Percentiles rank a stretch among this genome's conserved stretches.
phyloP scores from a whole-genome alignment of 2,113 vertebrate genomes.

The Lates calcarifer region DNA sequence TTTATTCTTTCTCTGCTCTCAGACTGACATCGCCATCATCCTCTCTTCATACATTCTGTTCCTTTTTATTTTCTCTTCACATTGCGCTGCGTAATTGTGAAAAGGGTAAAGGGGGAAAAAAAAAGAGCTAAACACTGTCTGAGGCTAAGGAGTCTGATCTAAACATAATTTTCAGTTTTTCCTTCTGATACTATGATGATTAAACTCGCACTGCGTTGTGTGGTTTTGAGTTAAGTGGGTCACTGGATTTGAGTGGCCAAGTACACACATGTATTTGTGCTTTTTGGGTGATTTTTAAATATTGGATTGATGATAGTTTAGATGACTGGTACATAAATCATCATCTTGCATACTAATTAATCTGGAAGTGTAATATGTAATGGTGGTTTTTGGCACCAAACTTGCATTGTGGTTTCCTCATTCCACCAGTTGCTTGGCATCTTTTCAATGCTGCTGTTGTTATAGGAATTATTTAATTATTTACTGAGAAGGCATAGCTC shows the following conservation, averaged over 20 bases:
- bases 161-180: not conserved
- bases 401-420: not conserved
- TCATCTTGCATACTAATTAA: not conserved
- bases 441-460: not conserved
- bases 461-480: not conserved
- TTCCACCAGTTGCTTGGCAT: not conserved
- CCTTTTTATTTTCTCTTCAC: not conserved
- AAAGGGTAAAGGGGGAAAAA: not conserved
- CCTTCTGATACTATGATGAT: not conserved
- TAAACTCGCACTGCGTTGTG: not conserved
- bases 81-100: not conserved
- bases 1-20: not conserved
- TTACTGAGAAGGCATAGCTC: not conserved
- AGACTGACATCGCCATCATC: not conserved
- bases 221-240: slow-evolving; percentile 28
- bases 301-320: not conserved
- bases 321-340: not conserved
- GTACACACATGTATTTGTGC: not conserved
- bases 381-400: not conserved
- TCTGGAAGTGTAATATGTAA: not conserved
- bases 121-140: not conserved
- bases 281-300: not conserved
- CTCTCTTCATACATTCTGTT: slow-evolving; percentile 14
- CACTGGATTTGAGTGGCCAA: not conserved
- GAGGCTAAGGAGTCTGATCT: slow-evolving; percentile 1